Evolutionary conservation across 2,888 invertebrate genomes (phyloP).

Genomic region (Sarcophaga subvicina): DNA sequence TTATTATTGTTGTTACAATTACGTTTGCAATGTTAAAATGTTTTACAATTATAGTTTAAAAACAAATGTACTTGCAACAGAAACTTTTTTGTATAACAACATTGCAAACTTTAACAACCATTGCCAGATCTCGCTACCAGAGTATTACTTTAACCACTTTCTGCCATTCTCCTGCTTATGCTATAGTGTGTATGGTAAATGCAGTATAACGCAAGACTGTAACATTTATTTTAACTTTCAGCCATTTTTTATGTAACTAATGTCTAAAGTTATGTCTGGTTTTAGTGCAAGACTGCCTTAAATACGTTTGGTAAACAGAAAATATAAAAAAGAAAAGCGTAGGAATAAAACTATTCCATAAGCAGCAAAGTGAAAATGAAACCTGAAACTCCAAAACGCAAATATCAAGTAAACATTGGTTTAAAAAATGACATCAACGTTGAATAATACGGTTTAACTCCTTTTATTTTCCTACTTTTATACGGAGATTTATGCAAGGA

Average conservation of each 20-base stretch:
- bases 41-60: no score
- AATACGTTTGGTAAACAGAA: conserved; percentile 5
- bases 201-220: background rate
- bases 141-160: background rate
- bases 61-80: conserved; percentile 4
- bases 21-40: no score
- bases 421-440: background rate
- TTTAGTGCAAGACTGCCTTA: conserved; percentile 57
- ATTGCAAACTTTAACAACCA: background rate
- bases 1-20: no score
- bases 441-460: background rate
- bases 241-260: conserved; percentile 68
- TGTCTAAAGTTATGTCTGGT: conserved; percentile 66
- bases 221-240: conserved; percentile 49
- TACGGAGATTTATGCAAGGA: no score
- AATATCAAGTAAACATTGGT: conserved; percentile 23
- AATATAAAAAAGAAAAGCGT: background rate
- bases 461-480: no score
- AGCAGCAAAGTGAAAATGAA: conserved; percentile 19
- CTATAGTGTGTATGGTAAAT: background rate
- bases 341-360: background rate
- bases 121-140: background rate
- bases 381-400: background rate
- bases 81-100: background rate
- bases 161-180: background rate